Base-by-base conservation (phyloP, 2,888 invertebrate genomes). In the Stenodema calcarata region DNA sequence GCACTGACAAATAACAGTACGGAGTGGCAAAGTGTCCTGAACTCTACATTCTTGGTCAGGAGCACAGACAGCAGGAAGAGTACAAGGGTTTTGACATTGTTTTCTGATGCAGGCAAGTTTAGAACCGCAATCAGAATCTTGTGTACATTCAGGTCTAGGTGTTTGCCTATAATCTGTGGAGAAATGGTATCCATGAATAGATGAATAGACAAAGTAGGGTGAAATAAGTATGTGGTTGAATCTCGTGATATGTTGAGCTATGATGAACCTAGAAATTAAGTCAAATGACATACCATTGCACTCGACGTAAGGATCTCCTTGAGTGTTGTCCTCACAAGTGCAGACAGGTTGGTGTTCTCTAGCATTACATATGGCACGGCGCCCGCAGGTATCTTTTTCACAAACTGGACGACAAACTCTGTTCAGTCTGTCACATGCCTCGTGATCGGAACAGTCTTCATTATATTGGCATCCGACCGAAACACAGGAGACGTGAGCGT, bases 1-100 rank as follows among this genome's bases (percentile, higher is more conserved):
- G 91, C 97, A 98, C 90, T 95, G 94, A 90, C 97, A 97, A 89
- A 97, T 95, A 89, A 97, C 94, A 0, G 97, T 96, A 82, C 96
- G 94, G 88, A 97, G 91, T 1, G 97, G 97, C 75, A 95, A 90
- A 0, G 96, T 94, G 89, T 96, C 96, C 14, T 95, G 92, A 0
- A 96, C 95, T 87, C 94, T 93, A 91, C 97, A 97, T 87, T 95
- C 93, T 89, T 97, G 96, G 88, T 95, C 95, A 6, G 93, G 92
- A 18, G 94, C 94, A 90, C 97, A 97, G 73, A 96, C 94, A 89
- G 94, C 94, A 11, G 94, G 93, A 6, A 93, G 91, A 14, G 93
- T 91, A 90, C 97, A 98, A 4, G 96, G 95, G 91, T 97, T 95
- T 87, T 94, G 93, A 90, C 97, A 97, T 41, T 92, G 93, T 12